These are phyloP conservation scores for Mactra quadrangularis DNA, from an alignment of 1,140 invertebrate species.

Conservation along the genomic window DNA sequence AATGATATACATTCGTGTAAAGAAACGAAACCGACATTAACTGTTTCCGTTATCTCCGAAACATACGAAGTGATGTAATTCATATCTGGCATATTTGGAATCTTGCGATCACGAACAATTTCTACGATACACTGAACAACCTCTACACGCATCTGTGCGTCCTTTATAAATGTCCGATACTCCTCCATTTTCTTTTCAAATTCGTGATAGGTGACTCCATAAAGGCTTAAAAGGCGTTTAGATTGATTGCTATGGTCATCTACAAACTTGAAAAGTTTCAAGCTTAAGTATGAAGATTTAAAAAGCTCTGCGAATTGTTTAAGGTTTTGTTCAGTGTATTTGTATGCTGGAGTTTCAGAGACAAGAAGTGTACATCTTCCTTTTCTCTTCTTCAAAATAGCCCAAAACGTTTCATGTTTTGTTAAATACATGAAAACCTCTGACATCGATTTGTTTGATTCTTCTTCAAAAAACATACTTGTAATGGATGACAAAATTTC, in stretches of 20 bases:
- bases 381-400: background rate
- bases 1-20: background rate
- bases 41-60: background rate
- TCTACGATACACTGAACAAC: background rate
- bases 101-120: background rate
- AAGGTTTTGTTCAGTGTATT: background rate
- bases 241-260: background rate
- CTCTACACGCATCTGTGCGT: background rate
- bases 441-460: background rate
- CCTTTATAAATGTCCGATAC: background rate
- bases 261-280: background rate
- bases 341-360: background rate
- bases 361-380: background rate
- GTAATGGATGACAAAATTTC: background rate
- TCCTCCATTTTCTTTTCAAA: too few relatives aligned
- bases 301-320: background rate
- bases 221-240: background rate
- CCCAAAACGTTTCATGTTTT: constrained; percentile 14
- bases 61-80: background rate
- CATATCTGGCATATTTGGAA: background rate
- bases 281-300: background rate
- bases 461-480: background rate
- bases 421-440: background rate
- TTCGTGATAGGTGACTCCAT: too few relatives aligned
- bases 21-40: background rate